Evolutionary conservation across 2,888 invertebrate genomes (phyloP), one percentile per base, ranked within the genome.

Genomic region (Saturnia pavonia): DNA sequence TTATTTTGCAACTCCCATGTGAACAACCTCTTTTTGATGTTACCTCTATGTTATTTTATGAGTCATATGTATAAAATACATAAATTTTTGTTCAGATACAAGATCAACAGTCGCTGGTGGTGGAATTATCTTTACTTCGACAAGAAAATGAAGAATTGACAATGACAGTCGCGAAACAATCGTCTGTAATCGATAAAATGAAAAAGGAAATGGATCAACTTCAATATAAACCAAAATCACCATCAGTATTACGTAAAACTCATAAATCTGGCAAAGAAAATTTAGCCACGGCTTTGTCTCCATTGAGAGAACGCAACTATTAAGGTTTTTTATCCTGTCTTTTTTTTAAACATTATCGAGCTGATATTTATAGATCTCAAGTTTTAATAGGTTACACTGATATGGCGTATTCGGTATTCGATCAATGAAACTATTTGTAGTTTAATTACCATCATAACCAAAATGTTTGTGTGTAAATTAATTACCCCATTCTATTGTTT

Each of bases 71-170:
- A 27, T n/a, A n/a, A n/a, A n/a, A n/a, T n/a, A n/a, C 12, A 54
- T 19, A 25, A 11, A 27, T 60, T 6, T 67, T 60, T 42, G 75
- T 84, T 72, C 80, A 93, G 94, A 92, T 94, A 70, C 91, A 93
- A 82, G 94, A 94, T 73, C 94, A 94, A 74, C 94, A 93, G 72
- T 93, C 93, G 0, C 76, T 94, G 22, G 94, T 93, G 1, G 92
- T 93, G 0, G 94, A 94, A 72, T 76, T 94, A 42, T 93, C 94
- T 16, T 77, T 94, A 19, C 88, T 94, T 48, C 92, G 93, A 2
- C 94, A 94, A 79, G 94, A 94, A 78, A 94, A 94, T 72, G 93
- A 94, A 74, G 94, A 94, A 74, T 78, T 94, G 34, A 82, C 91
- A 1, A 87, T 93, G 88, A 88, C 91, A 0, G 81, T 90, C 1